Percentiles rank a stretch among this genome's conserved stretches.
Evolutionary conservation across 1,140 invertebrate species (phyloP).

Genomic region (Rhizoglyphus robini): DNA sequence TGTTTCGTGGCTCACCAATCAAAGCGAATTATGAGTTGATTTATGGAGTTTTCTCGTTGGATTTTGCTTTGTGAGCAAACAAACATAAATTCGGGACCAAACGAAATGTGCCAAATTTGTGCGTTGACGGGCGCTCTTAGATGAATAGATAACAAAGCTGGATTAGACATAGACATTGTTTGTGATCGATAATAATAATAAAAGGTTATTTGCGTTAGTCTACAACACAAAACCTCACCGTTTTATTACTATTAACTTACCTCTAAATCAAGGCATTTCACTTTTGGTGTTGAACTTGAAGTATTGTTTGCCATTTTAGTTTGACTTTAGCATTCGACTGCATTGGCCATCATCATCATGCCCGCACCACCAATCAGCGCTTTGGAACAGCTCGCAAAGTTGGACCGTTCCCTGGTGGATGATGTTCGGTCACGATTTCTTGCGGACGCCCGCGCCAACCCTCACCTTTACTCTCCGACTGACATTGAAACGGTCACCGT

Average conservation of each 20-base stretch:
- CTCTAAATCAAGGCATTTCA: background rate
- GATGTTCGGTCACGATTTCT: conserved; percentile 3
- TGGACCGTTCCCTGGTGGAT: background rate
- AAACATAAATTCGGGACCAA: too few relatives aligned
- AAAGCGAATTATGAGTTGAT: background rate
- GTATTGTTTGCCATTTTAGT: background rate
- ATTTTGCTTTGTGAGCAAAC: conserved; percentile 13
- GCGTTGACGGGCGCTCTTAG: too few relatives aligned
- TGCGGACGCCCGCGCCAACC: background rate
- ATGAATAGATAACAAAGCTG: too few relatives aligned
- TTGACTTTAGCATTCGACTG: background rate
- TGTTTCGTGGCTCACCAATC: background rate
- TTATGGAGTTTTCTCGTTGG: background rate
- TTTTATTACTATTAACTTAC: background rate
- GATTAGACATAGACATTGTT: too few relatives aligned
- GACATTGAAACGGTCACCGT: conserved; percentile 32
- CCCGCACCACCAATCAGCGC: conserved; percentile 14
- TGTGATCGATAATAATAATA: background rate
- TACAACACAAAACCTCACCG: background rate
- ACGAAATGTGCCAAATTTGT: too few relatives aligned
- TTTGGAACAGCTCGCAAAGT: background rate
- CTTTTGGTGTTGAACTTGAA: background rate
- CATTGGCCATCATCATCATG: background rate
- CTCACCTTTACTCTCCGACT: conserved; percentile 2
- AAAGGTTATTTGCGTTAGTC: background rate